Base-by-base conservation (phyloP, 2,797 vertebrate genomes). In the Onychomys torridus region DNA sequence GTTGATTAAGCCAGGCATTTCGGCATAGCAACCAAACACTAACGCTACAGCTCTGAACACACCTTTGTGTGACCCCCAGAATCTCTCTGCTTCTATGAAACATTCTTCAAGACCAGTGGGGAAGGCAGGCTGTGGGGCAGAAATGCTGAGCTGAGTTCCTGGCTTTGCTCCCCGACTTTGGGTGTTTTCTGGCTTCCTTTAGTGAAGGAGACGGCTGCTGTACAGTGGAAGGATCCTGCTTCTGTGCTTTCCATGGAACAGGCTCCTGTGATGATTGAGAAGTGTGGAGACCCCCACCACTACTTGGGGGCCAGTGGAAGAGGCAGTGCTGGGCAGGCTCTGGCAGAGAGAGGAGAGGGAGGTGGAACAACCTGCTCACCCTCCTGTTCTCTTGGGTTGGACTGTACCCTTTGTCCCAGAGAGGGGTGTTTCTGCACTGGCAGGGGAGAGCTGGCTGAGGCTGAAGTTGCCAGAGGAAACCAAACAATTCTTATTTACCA, bases 401-500 rank as follows among this genome's bases (percentile, higher is more conserved):
- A 79, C 84, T 2, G 16, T 40, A 3, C 79, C 40, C 46, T 96
- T 91, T 82, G 90, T 94, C 96, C 90, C 32, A 1, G 81, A 46
- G 76, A 3, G 14, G 76, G 85, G 84, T 59, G 23, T 94, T 92
- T 96, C 34, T 1, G 79, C 9, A 5, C 65, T 92, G 7, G 81
- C 73, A 0, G 86, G 57, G 94, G 88, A 97, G 97, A 97, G 96
- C 97, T 7, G 40, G 67, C 95, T 23, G 89, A 77, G 96, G 55
- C 97, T 94, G 90, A 97, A 17, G 97, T 97, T 96, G 98, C 98
- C 90, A 73, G 98, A 98, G 98, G 98, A 98, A 98, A 98, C 97
- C 97, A 95, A 97, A 98, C 98, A 97, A 98, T 98, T 98, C 98
- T 98, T 99, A 98, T 99, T 99, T 98, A 99, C 98, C 95, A 98